phyloP scores from a whole-genome alignment of 2,113 vertebrate species.

The Siphamia tubifer region DNA sequence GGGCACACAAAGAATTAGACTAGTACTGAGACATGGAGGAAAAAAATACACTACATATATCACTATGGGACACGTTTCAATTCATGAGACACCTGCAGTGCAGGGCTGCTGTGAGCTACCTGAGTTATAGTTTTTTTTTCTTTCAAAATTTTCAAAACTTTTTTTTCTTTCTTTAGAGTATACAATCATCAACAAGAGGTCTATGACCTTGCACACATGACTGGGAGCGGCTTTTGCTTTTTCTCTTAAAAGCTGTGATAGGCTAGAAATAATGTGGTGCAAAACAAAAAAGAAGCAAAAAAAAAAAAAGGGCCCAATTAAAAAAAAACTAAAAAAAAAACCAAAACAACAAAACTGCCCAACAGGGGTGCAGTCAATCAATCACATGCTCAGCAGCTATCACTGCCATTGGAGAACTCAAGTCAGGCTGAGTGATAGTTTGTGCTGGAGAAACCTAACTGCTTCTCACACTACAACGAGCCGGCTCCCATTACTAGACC shows the following conservation, averaged over 20 bases:
- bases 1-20: conserved; percentile 62
- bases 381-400: conserved; percentile 73
- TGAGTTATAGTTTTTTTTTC: conserved; percentile 81
- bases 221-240: conserved; percentile 82
- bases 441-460: conserved; percentile 23
- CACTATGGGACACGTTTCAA: conserved; percentile 84
- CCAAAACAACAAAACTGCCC: not conserved
- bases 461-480: not conserved
- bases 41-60: conserved; percentile 75
- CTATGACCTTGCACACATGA: conserved; percentile 84
- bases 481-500: not conserved
- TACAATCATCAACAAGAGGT: conserved; percentile 92
- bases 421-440: conserved; percentile 10
- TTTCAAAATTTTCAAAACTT: conserved; percentile 49
- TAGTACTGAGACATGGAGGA: conserved; percentile 57
- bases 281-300: too few relatives aligned
- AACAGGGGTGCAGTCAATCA: conserved; percentile 78
- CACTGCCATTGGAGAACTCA: not conserved
- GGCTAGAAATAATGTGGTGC: conserved; percentile 78
- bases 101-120: conserved; percentile 85
- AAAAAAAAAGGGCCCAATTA: conserved; percentile 20
- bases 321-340: too few relatives aligned
- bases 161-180: conserved; percentile 75
- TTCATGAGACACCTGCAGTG: conserved; percentile 74
- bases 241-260: conserved; percentile 74